phyloP scores from a whole-genome alignment of 1,140 invertebrate species.

The Sycophaga agraensis region DNA sequence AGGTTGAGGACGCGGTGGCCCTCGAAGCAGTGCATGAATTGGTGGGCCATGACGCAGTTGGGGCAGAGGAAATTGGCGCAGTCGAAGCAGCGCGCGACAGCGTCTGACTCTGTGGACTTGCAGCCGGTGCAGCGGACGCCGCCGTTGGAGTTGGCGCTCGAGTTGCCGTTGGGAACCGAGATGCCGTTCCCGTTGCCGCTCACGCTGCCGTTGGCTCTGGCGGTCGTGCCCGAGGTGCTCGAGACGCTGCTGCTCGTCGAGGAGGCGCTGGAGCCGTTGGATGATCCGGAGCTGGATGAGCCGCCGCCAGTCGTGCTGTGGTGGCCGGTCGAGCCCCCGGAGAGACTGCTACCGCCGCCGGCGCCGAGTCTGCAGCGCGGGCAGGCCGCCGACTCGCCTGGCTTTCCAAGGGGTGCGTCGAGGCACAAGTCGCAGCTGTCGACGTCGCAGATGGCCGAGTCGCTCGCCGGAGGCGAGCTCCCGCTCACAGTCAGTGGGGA shows the following conservation, averaged over 20 bases:
- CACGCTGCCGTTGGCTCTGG: conserved; percentile 73
- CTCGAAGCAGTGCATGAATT: conserved; percentile 98
- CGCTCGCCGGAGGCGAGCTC: conserved; percentile 77
- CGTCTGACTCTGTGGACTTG: conserved; percentile 82
- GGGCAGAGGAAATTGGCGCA: conserved; percentile 93
- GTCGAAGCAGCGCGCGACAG: conserved; percentile 89
- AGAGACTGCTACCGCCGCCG: conserved; percentile 54
- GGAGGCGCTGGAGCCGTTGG: conserved; percentile 31
- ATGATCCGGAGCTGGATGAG: not conserved
- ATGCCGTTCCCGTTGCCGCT: not conserved
- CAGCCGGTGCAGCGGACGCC: conserved; percentile 80
- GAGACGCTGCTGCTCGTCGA: conserved; percentile 78
- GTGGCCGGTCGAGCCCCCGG: conserved; percentile 60
- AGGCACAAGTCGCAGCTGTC: conserved; percentile 79
- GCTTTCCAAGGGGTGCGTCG: conserved; percentile 66
- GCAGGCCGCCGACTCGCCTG: conserved; percentile 79
- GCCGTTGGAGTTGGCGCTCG: conserved; percentile 30
- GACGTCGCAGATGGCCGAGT: conserved; percentile 77
- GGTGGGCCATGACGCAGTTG: conserved; percentile 96
- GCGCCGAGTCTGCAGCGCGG: conserved; percentile 71
- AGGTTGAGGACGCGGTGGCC: conserved; percentile 87
- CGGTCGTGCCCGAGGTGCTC: conserved; percentile 72
- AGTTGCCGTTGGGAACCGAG: not conserved
- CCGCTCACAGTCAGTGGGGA: conserved; percentile 79
- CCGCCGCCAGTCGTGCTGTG: not conserved